A percentile compares a stretch with the other conserved stretches of the same genome.
Conservation (phyloP, 2,797 vertebrate species). For the Morus bassanus region DNA sequence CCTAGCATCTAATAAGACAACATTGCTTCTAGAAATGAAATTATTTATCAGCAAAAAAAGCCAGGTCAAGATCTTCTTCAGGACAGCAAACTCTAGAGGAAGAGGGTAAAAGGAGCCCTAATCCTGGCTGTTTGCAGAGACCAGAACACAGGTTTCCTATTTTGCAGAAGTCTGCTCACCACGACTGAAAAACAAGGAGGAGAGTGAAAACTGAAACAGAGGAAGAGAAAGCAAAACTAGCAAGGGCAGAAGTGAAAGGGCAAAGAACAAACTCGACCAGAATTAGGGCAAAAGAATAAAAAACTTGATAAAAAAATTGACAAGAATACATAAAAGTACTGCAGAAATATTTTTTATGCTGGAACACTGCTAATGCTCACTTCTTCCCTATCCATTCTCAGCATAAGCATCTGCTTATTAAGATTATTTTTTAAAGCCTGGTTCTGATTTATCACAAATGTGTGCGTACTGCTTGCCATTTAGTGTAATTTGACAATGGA, state of each 20-base stretch:
- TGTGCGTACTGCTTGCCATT: neutral
- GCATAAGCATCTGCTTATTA: neutral
- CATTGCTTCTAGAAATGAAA: neutral
- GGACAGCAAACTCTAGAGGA: neutral
- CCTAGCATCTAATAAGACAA: neutral
- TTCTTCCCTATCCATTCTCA: neutral
- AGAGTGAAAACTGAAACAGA: constrained; percentile 4
- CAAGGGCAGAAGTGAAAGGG: neutral
- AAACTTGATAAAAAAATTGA: neutral
- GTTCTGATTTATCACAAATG: neutral
- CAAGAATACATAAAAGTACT: neutral
- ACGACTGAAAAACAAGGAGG: neutral
- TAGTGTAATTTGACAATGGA: neutral
- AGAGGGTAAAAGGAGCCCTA: neutral
- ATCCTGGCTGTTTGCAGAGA: neutral
- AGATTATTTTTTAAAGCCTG: neutral
- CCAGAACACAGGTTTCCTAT: neutral
- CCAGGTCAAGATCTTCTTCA: neutral
- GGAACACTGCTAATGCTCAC: neutral
- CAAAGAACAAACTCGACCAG: neutral
- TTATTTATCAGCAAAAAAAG: neutral
- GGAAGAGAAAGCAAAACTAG: constrained; percentile 41
- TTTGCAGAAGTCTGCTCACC: neutral
- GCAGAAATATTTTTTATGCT: neutral
- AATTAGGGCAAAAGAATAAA: neutral